Base-by-base conservation (phyloP, 64 coral and sea anemone genomes). In the Acropora yongei region DNA sequence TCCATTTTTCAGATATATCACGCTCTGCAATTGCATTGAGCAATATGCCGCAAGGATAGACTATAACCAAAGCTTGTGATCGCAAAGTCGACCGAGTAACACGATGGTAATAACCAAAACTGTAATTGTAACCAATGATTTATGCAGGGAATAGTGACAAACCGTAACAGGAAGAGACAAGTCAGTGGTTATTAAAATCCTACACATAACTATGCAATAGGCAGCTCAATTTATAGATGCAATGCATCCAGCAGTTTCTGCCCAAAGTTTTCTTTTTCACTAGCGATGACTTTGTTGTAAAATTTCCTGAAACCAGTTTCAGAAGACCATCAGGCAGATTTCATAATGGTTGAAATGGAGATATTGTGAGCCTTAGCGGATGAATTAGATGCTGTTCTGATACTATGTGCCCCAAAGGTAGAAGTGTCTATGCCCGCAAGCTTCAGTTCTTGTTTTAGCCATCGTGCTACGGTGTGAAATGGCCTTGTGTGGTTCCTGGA, bases 31-130 rank as follows among this genome's bases (percentile, higher is more conserved):
- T n/a, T n/a, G n/a, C n/a, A n/a, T n/a, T n/a, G n/a, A n/a, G n/a
- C n/a, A n/a, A n/a, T n/a, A n/a, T n/a, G n/a, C n/a, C n/a, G n/a
- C n/a, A n/a, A n/a, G n/a, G n/a, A n/a, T n/a, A n/a, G n/a, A n/a
- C n/a, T n/a, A n/a, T n/a, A n/a, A n/a, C n/a, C n/a, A 80, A 80
- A 80, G 78, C 78, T 57, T 80, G 78, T 80, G 49, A 80, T 50
- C 78, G 51, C 18, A 80, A 80, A 18, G 41, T 20, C 20, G 20
- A 80, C 6, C 58, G 48, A 49, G 58, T 20, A 19, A 55, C 53
- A 80, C 10, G 1, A 20, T 39, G 6, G 19, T 41, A 14, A 48
- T 48, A 44, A 49, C 46, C 45, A 78, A 47, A 50, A 9, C 45
- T 4, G 69, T 39, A 17, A 20, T 30, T 39, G 17, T 39, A 73